phyloP scores from a whole-genome alignment of 2,888 invertebrate species.

The Drosophila mayaguana region DNA sequence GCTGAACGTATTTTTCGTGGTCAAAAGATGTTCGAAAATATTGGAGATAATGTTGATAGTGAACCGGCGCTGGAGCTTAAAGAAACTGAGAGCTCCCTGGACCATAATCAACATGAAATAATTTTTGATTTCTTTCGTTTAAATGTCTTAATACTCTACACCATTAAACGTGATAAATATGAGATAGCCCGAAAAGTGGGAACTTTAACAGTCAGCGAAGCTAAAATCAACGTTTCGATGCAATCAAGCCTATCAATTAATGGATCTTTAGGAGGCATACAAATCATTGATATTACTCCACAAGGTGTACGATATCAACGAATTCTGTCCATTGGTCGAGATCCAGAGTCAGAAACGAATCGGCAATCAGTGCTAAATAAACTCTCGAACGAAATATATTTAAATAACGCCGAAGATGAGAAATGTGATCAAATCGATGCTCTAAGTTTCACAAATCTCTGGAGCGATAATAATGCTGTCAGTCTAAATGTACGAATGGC shows the following conservation, averaged over 20 bases:
- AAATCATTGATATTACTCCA: slow-evolving; percentile 94
- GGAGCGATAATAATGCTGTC: slow-evolving; percentile 79
- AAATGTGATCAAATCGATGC: slow-evolving; percentile 84
- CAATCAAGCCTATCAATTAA: slow-evolving; percentile 87
- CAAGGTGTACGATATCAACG: slow-evolving; percentile 93
- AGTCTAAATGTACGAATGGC: slow-evolving; percentile 89
- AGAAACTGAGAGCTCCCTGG: slow-evolving; percentile 50
- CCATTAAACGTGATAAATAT: slow-evolving; percentile 90
- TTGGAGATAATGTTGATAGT: background rate
- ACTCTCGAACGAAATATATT: slow-evolving; percentile 84
- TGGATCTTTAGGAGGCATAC: slow-evolving; percentile 96
- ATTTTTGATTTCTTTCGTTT: slow-evolving; percentile 97
- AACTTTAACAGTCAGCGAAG: slow-evolving; percentile 96
- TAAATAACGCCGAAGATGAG: slow-evolving; percentile 73
- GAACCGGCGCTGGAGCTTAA: slow-evolving; percentile 34
- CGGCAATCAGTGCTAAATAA: slow-evolving; percentile 81
- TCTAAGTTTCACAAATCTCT: slow-evolving; percentile 83
- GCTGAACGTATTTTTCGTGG: slow-evolving; percentile 89
- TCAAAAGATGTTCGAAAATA: slow-evolving; percentile 60
- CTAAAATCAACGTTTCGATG: slow-evolving; percentile 93
- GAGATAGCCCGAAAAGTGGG: slow-evolving; percentile 94
- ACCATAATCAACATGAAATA: slow-evolving; percentile 89
- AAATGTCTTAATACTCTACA: slow-evolving; percentile 93
- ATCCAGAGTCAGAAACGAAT: slow-evolving; percentile 86
- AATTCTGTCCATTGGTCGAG: slow-evolving; percentile 93